Evolutionary conservation across 1,140 invertebrate species (phyloP), one percentile per base, ranked within the genome.

Genomic region (Micrasema minimum): DNA sequence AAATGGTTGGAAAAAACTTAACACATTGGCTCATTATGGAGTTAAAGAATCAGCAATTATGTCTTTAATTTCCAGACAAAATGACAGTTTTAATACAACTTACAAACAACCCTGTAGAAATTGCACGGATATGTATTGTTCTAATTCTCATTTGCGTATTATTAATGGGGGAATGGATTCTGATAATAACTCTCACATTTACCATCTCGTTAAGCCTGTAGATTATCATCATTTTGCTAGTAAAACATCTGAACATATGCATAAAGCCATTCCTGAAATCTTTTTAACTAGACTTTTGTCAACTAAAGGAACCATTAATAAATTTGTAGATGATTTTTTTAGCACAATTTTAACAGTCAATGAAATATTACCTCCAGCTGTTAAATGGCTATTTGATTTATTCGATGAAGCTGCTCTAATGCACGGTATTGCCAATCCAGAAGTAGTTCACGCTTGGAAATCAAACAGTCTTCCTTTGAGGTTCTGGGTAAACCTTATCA

Each of bases 401-500:
- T 87, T 98, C 59, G 96, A 98, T 81, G 93, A 96, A 71, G 94
- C 94, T 0, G 95, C 96, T 0, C 87, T 89, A 68, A 86, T 90
- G 64, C 92, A 97, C 78, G 90, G 91, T 35, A 95, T 97, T 43
- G 85, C 89, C 57, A 85, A 85, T 74, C 90, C 93, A 0, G 95
- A 97, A 84, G 94, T 97, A 41, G 88, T 97, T 0, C 95, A 98
- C 80, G 93, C 96, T 1, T 98, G 96, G 96, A 98, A 98, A 85
- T 96, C 94, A 0, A 98, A 98, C 76, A 95, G 95, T 85, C 88
- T 97, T 79, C 95, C 96, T 41, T 85, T 98, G 51, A 88, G 96
- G 76, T 97, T 98, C 86, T 98, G 96, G 96, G 94, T 97, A 12
- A 97, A 97, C 84, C 94, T 98, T 75, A 96, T 98, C 65, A 98